Conservation (phyloP, 2,888 invertebrate genomes). For the Blomia tropicalis region DNA sequence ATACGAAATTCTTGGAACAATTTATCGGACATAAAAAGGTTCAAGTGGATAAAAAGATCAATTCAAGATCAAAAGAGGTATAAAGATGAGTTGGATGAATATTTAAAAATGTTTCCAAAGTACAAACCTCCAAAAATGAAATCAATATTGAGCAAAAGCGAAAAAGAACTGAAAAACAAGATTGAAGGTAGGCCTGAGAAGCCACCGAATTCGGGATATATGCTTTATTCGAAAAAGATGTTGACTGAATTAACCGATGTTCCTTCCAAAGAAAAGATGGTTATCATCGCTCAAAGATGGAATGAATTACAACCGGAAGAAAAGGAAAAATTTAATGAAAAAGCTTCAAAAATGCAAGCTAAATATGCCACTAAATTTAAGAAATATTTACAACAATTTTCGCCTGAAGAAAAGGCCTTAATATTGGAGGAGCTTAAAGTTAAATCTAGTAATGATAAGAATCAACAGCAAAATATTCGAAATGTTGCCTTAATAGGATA, state of each 20-base stretch:
- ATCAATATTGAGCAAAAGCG: slow-evolving; percentile 41
- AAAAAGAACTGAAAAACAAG: slow-evolving; percentile 39
- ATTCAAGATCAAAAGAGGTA: slow-evolving; percentile 32
- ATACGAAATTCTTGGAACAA: slow-evolving; percentile 40
- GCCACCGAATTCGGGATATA: slow-evolving; percentile 43
- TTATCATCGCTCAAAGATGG: slow-evolving; percentile 41
- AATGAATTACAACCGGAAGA: slow-evolving; percentile 39
- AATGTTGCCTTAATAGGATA: neutral
- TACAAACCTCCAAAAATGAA: slow-evolving; percentile 32
- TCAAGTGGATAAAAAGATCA: slow-evolving; percentile 40
- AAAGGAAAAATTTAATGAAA: slow-evolving; percentile 38
- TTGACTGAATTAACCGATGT: slow-evolving; percentile 38
- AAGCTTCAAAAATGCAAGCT: slow-evolving; percentile 35
- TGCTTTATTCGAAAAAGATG: slow-evolving; percentile 40
- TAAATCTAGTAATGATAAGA: slow-evolving; percentile 14
- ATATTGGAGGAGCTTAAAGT: slow-evolving; percentile 36
- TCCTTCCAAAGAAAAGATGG: slow-evolving; percentile 40
- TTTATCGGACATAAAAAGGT: slow-evolving; percentile 40
- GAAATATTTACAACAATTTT: slow-evolving; percentile 39
- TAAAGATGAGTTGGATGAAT: slow-evolving; percentile 29
- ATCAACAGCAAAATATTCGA: neutral
- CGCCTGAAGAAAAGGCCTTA: slow-evolving; percentile 38
- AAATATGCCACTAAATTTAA: slow-evolving; percentile 41
- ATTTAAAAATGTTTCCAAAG: slow-evolving; percentile 31
- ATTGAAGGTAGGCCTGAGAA: slow-evolving; percentile 42